A percentile compares a stretch with the other conserved stretches of the same genome.
Conservation (phyloP, 2,113 vertebrate genomes). For the Carettochelys insculpta region DNA sequence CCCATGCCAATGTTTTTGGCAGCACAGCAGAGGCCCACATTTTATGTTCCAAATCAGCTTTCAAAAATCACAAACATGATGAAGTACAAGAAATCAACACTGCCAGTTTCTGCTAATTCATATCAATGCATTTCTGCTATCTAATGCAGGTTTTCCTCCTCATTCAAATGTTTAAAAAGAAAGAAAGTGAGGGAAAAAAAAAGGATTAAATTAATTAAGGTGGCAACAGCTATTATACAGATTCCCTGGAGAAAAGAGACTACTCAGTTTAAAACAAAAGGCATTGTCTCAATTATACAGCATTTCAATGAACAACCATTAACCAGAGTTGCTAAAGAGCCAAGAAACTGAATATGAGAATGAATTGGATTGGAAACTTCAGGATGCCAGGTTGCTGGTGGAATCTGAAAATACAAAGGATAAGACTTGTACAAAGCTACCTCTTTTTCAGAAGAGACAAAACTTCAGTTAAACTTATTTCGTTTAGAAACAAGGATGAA, state of each 20-base stretch:
- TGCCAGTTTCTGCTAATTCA: neutral
- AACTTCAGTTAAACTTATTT: neutral
- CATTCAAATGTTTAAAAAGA: neutral
- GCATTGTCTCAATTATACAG: neutral
- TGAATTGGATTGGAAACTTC: neutral
- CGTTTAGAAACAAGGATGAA: neutral
- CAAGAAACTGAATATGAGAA: neutral
- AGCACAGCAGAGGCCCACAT: neutral
- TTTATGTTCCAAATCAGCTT: neutral
- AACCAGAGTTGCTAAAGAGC: neutral
- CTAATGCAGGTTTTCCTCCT: slow-evolving; percentile 21
- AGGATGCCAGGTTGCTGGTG: neutral
- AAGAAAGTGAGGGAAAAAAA: neutral
- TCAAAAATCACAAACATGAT: slow-evolving; percentile 12
- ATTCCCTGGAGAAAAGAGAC: neutral
- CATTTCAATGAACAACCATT: slow-evolving; percentile 8
- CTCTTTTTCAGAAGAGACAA: neutral
- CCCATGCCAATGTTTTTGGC: neutral
- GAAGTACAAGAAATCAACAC: slow-evolving; percentile 5
- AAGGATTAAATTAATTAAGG: slow-evolving; percentile 1
- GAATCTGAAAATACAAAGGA: neutral
- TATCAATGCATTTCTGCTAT: neutral
- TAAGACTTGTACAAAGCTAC: neutral
- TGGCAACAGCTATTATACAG: neutral
- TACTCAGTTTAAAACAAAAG: neutral